Base-by-base conservation (phyloP, 2,113 vertebrate genomes). In the Laticauda colubrina region DNA sequence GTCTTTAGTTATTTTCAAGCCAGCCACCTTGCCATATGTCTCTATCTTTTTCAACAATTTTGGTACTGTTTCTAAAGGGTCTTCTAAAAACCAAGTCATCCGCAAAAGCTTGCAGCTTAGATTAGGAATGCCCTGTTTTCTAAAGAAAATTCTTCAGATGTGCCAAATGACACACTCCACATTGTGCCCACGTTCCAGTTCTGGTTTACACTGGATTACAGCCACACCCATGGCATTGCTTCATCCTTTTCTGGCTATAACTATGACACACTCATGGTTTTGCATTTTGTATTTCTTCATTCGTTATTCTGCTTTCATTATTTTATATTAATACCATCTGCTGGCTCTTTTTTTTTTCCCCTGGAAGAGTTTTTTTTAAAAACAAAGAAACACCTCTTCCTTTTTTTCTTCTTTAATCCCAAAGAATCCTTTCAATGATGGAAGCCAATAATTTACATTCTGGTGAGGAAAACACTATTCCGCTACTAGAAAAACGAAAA, bases 241-340 rank as follows among this genome's bases (percentile, higher is more conserved):
- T 61, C 88, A 54, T 39, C 55, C 29, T 61, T 55, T 56, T 57
- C 24, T 54, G 43, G 89, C 75, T 93, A 45, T 89, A 57, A 92
- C 24, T 89, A 89, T 7, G 57, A 57, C 39, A 51, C 53, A n/a
- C 57, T 55, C 8, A 64, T 85, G 61, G 53, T 56, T 86, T 85
- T n/a, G 61, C 26, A 14, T 85, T 85, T 45, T 61, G 29, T n/a
- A 59, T 90, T 51, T 86, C 69, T 88, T 61, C 92, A 61, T 93
- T 53, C 51, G 55, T 92, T 92, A 89, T 92, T 89, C 54, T 55
- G 51, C 88, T 86, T 93, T 61, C 89, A 56, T 86, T 93, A 86
- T 93, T 56, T 5, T 89, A 93, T 89, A 93, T 93, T 86, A 61
- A 90, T 93, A 89, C 75, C 92, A 93, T 93, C 88, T 90, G 88